These are phyloP conservation scores for Drosophila pachea DNA, from an alignment of 1,140 invertebrate species.

Conservation along the genomic window DNA sequence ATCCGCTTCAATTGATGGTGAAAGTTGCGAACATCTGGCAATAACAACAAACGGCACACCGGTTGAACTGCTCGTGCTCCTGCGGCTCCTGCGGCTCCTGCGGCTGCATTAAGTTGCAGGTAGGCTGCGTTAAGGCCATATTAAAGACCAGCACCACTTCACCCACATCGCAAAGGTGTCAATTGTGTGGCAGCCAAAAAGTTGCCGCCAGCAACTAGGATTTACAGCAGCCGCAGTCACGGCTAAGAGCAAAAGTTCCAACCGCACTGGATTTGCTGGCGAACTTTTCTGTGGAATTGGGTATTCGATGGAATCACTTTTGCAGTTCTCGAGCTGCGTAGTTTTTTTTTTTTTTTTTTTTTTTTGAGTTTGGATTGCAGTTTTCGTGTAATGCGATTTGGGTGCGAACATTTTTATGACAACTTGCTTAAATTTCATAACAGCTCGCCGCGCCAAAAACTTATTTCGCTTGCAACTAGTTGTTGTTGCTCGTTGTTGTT, in stretches of 20 bases:
- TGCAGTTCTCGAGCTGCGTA: no score
- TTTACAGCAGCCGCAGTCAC: conserved; percentile 2
- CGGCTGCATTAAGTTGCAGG: conserved; percentile 18
- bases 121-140: conserved; percentile 35
- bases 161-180: conserved; percentile 65
- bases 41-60: conserved; percentile 40
- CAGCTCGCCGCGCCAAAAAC: conserved; percentile 56
- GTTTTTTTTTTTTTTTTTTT: neutral
- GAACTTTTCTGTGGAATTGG: conserved; percentile 52
- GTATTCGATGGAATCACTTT: conserved; percentile 30
- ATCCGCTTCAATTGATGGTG: conserved; percentile 29
- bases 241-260: conserved; percentile 69
- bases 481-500: conserved; percentile 13
- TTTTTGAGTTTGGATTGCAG: neutral
- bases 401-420: conserved; percentile 73
- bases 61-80: conserved; percentile 15
- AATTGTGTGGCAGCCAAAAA: conserved; percentile 65
- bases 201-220: conserved; percentile 50
- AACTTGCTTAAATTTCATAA: conserved; percentile 75
- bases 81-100: no score
- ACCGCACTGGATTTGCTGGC: conserved; percentile 49
- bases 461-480: conserved; percentile 59
- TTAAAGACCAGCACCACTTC: conserved; percentile 26
- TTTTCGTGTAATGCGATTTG: conserved; percentile 52
- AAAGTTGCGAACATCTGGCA: conserved; percentile 41